These are phyloP conservation scores for Agrotis segetum DNA, from an alignment of 2,888 invertebrate genomes.

Conservation along the genomic window DNA sequence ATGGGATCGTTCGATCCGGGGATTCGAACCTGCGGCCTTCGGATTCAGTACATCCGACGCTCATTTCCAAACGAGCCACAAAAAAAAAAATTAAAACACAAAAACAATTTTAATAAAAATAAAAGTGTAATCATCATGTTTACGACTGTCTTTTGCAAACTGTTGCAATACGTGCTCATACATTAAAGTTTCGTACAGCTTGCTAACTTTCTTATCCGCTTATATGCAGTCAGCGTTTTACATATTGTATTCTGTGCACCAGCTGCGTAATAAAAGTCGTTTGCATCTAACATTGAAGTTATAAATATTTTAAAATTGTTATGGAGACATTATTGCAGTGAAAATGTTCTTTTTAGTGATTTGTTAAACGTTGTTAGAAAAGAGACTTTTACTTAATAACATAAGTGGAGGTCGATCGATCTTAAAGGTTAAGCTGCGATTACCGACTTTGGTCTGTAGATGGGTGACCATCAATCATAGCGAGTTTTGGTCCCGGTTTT, in stretches of 20 bases:
- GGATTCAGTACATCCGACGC: no score
- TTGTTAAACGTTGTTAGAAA: background rate
- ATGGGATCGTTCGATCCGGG: no score
- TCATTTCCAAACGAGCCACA: no score
- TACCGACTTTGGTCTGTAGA: no score
- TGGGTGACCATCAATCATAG: no score
- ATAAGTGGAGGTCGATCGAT: no score
- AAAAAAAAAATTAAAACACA: no score
- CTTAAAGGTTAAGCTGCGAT: no score
- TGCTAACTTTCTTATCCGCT: conserved; percentile 44
- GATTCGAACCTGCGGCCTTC: no score
- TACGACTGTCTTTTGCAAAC: conserved; percentile 42
- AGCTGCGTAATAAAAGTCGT: conserved; percentile 45
- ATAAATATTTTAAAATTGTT: conserved; percentile 22
- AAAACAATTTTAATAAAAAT: conserved; percentile 19
- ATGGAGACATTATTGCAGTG: background rate
- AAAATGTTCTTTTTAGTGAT: background rate
- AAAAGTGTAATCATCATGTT: conserved; percentile 22
- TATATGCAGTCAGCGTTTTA: conserved; percentile 56
- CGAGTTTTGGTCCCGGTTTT: no score
- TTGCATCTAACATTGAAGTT: conserved; percentile 42
- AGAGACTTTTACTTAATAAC: background rate
- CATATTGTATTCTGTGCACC: conserved; percentile 50
- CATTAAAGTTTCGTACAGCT: conserved; percentile 42
- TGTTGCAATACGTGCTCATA: conserved; percentile 35